A percentile compares a stretch with the other conserved stretches of the same genome.
Conservation (phyloP, 35 echinoderm and acorn worm genomes). For the Heliocidaris erythrogramma region DNA sequence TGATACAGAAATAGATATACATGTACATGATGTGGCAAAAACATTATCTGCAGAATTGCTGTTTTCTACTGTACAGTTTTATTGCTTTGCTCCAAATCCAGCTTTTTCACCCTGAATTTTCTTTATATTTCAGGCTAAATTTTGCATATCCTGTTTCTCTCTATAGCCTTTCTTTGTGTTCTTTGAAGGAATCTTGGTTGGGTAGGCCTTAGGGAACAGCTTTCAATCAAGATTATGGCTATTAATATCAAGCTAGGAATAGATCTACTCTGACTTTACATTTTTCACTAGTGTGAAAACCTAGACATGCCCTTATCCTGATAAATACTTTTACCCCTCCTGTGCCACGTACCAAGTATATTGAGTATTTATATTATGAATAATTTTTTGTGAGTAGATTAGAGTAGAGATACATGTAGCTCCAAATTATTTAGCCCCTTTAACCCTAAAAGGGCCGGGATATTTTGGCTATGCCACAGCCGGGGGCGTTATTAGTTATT, state of each 20-base stretch:
- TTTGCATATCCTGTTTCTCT: background rate
- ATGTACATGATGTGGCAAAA: background rate
- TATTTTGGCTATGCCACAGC: no score
- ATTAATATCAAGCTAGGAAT: background rate
- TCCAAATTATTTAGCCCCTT: no score
- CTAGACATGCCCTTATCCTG: background rate
- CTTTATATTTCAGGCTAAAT: background rate
- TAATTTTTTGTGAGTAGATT: no score
- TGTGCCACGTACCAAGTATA: no score
- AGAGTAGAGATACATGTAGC: no score
- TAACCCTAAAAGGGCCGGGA: no score
- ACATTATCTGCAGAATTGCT: background rate
- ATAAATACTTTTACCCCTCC: no score
- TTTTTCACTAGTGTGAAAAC: background rate
- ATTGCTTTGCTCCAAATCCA: background rate
- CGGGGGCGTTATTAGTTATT: no score
- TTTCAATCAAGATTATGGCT: conserved; percentile 3
- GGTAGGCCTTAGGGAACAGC: background rate
- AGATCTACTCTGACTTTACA: background rate
- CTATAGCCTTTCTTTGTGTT: conserved; percentile 19
- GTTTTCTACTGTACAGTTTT: background rate
- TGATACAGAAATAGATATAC: background rate
- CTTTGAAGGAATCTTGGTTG: background rate
- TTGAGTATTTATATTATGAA: no score
- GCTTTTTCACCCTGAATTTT: background rate